Evolutionary conservation across 2,888 invertebrate genomes (phyloP), one percentile per base, ranked within the genome.

Genomic region (Leptinotarsa haldemani): DNA sequence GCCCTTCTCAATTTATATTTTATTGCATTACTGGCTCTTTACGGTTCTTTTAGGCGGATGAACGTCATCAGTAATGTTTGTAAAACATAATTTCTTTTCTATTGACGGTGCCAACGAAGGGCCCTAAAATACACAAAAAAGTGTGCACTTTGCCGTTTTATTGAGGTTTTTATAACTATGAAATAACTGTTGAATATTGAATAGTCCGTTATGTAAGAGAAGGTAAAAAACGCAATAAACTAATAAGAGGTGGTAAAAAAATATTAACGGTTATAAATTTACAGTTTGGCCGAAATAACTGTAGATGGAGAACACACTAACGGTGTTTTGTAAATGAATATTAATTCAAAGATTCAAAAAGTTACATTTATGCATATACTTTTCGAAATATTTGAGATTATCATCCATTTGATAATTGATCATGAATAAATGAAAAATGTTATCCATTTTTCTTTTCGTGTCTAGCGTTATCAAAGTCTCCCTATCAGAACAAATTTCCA

Each of bases 151-250:
- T 56, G 25, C 22, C 25, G 7, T n/a, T 61, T 61, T 61, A 61
- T 61, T 30, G 30, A 2, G 40, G 61, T 25, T 25, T 56, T 56
- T 56, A 56, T 13, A 15, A 30, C 40, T 25, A 16, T n/a, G 40
- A 40, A 40, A n/a, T 61, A 61, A 61, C 18, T 61, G 61, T 61
- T 30, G 5, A 61, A 61, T 30, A 5, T 30, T 20, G 22, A 13
- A 9, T 13, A 22, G 20, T 56, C 61, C 61, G 61, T 61, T 61
- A 61, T 61, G 5, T n/a, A 61, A 40, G n/a, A 61, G 12, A 40
- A 61, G 30, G n/a, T 61, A 40, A 61, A 61, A 61, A 61, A 30
- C 16, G 61, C 61, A 30, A 30, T 61, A 61, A 22, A 56, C 56
- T 40, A n/a, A 30, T 61, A 7, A 61, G 61, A 61, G n/a, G 22